phyloP scores from a whole-genome alignment of 2,888 invertebrate genomes.

The Caradrina kadenii region DNA sequence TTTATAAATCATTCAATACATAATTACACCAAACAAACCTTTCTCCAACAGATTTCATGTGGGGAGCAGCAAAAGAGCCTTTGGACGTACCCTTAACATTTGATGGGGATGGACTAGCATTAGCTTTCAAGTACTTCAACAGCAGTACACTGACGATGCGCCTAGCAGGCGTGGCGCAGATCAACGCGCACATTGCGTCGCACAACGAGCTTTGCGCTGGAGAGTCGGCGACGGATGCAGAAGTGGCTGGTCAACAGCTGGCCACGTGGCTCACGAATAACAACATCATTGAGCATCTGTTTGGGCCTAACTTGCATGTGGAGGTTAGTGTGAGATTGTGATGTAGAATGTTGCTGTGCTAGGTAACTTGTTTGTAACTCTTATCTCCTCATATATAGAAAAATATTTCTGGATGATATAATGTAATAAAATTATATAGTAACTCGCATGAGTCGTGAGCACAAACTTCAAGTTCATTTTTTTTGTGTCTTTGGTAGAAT shows the following conservation, averaged over 20 bases:
- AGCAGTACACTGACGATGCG: slow-evolving; percentile 98
- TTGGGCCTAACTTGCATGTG: slow-evolving; percentile 99
- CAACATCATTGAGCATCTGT: slow-evolving; percentile 97
- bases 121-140: slow-evolving; percentile 99
- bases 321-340: slow-evolving; percentile 91
- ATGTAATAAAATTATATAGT: background rate
- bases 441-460: too few relatives aligned
- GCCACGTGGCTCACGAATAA: slow-evolving; percentile 97
- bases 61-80: slow-evolving; percentile 98
- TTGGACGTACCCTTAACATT: slow-evolving; percentile 96
- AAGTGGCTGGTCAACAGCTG: slow-evolving; percentile 95
- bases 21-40: background rate
- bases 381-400: background rate
- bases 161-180: slow-evolving; percentile 97
- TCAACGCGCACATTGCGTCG: slow-evolving; percentile 97
- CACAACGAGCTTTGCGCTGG: slow-evolving; percentile 97
- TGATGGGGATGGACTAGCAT: slow-evolving; percentile 96
- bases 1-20: too few relatives aligned
- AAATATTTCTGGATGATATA: background rate
- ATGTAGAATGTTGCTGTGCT: background rate
- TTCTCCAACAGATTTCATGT: slow-evolving; percentile 94
- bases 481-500: too few relatives aligned
- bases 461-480: too few relatives aligned
- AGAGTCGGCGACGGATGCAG: slow-evolving; percentile 96
- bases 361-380: background rate